Percentiles rank a stretch among this genome's conserved stretches.
Evolutionary conservation across 2,888 invertebrate species (phyloP).

Genomic region (Lasius fuliginosus): DNA sequence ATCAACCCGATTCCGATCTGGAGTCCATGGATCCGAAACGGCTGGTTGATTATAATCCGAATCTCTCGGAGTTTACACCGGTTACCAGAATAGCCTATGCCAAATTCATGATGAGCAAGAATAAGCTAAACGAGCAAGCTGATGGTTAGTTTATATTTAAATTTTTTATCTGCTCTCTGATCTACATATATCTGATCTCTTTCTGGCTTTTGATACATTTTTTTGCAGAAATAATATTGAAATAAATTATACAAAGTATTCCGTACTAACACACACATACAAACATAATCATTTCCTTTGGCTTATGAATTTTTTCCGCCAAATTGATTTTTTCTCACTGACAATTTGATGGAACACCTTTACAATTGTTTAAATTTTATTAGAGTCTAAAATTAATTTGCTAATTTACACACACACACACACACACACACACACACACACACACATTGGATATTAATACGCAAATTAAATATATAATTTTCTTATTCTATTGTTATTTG

Average conservation of each 20-base stretch:
- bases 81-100: slow-evolving; percentile 94
- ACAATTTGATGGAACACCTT: not conserved
- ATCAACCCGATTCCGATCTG: slow-evolving; percentile 89
- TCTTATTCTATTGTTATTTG: not conserved
- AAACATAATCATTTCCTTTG: not conserved
- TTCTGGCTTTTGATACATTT: not conserved
- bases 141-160: slow-evolving; percentile 23
- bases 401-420: not conserved
- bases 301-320: not conserved
- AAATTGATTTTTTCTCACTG: not conserved
- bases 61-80: slow-evolving; percentile 91
- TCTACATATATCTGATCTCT: not conserved
- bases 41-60: slow-evolving; percentile 93
- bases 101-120: slow-evolving; percentile 93
- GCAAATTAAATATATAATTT: not conserved
- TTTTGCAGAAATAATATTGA: not conserved
- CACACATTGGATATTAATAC: not conserved
- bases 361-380: not conserved
- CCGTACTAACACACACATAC: not conserved
- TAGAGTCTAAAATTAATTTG: not conserved
- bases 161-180: not conserved
- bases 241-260: not conserved
- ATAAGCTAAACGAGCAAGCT: slow-evolving; percentile 27
- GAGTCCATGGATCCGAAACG: slow-evolving; percentile 91
- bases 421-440: too few relatives aligned